These are phyloP conservation scores for Atherinosoma microstoma DNA, from an alignment of 2,797 vertebrate genomes.

Conservation along the genomic window DNA sequence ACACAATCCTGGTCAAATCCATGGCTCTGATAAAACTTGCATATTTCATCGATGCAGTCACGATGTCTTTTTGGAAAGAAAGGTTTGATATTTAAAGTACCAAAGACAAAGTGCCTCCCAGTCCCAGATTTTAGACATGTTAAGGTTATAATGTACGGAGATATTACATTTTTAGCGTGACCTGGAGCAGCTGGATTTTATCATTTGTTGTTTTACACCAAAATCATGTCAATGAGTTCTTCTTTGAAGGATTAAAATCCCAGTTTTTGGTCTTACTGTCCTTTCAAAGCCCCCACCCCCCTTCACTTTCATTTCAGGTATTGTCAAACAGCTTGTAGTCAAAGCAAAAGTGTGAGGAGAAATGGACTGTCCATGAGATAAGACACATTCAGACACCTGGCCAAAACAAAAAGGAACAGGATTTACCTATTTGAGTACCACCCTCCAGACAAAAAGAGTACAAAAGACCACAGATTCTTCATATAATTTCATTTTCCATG, in stretches of 20 bases:
- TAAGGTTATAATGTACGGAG: background rate
- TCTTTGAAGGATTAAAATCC: background rate
- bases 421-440: background rate
- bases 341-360: no score
- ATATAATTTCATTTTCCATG: slow-evolving; percentile 7
- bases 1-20: background rate
- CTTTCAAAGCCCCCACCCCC: slow-evolving; percentile 4
- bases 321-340: no score
- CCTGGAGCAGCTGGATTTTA: background rate
- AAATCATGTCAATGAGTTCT: background rate
- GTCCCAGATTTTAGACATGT: slow-evolving; percentile 9
- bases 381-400: background rate
- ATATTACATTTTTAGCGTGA: background rate
- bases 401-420: background rate
- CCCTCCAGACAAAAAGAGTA: background rate
- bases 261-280: background rate
- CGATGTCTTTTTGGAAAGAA: background rate
- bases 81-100: slow-evolving; percentile 22
- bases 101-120: slow-evolving; percentile 57
- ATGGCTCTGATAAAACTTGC: background rate
- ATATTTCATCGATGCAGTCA: slow-evolving; percentile 11
- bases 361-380: background rate
- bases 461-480: background rate
- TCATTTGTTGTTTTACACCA: background rate
- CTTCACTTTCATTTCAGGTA: no score